phyloP scores from a whole-genome alignment of 1,140 invertebrate genomes.

The Dermatophagoides farinae region DNA sequence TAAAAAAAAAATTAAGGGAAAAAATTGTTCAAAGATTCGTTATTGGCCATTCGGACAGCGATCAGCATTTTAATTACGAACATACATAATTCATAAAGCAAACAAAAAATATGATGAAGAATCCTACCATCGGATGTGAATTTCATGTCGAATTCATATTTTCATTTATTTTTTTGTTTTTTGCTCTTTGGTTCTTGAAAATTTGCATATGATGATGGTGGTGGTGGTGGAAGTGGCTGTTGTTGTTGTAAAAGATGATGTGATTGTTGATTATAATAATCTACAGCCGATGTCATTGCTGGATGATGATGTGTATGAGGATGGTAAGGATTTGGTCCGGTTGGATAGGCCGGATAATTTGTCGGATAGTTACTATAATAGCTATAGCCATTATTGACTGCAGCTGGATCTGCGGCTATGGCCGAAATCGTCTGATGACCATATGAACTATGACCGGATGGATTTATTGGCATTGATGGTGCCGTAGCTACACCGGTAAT shows the following conservation, averaged over 20 bases:
- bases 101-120: neutral
- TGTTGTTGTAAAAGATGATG: neutral
- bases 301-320: neutral
- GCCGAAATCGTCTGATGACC: neutral
- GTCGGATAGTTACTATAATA: constrained; percentile 5
- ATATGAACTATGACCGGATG: neutral
- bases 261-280: neutral
- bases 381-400: constrained; percentile 4
- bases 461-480: neutral
- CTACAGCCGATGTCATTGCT: neutral
- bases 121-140: neutral
- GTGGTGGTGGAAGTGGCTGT: too few relatives aligned
- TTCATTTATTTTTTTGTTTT: constrained; percentile 5
- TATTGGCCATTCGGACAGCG: too few relatives aligned
- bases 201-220: neutral
- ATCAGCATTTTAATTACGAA: neutral
- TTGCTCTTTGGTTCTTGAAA: constrained; percentile 3
- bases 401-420: neutral
- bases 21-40: too few relatives aligned
- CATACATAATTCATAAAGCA: neutral
- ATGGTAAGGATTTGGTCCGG: neutral
- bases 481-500: neutral
- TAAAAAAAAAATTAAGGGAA: too few relatives aligned
- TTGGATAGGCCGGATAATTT: neutral
- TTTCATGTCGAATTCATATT: too few relatives aligned